Percentiles rank a stretch among this genome's conserved stretches.
Conservation (phyloP, 2,113 vertebrate species). For the Thomomys bottae region DNA sequence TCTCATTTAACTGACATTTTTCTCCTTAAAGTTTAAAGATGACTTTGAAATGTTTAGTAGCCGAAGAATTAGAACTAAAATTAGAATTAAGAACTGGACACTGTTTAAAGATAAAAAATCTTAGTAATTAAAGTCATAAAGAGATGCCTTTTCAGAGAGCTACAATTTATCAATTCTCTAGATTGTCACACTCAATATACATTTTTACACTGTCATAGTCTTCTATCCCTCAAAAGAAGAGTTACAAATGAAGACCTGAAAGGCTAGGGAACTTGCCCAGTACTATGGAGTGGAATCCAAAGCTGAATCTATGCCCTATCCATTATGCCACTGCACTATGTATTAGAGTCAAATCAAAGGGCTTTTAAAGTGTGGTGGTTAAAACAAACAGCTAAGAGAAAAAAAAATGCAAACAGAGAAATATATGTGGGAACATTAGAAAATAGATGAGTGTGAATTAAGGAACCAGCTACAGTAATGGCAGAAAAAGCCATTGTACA, state of each 20-base stretch:
- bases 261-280: neutral
- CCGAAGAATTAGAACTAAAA: too few species aligned
- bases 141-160: neutral
- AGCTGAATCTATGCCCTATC: neutral
- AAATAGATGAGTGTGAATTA: neutral
- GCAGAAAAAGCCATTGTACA: neutral
- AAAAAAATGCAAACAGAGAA: neutral
- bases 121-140: constrained; percentile 11
- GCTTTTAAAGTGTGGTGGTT: neutral
- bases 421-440: neutral
- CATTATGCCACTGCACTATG: neutral
- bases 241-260: too few species aligned
- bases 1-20: constrained; percentile 34
- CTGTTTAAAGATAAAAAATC: neutral
- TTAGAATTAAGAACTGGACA: neutral
- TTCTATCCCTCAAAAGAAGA: neutral
- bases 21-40: constrained; percentile 47
- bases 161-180: neutral
- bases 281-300: neutral
- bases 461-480: neutral
- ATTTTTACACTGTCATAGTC: neutral
- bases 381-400: neutral
- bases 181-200: neutral
- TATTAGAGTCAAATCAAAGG: neutral
- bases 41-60: constrained; percentile 32